Base-by-base conservation (phyloP, 2,888 invertebrate genomes). In the Trichacis sp. region DNA sequence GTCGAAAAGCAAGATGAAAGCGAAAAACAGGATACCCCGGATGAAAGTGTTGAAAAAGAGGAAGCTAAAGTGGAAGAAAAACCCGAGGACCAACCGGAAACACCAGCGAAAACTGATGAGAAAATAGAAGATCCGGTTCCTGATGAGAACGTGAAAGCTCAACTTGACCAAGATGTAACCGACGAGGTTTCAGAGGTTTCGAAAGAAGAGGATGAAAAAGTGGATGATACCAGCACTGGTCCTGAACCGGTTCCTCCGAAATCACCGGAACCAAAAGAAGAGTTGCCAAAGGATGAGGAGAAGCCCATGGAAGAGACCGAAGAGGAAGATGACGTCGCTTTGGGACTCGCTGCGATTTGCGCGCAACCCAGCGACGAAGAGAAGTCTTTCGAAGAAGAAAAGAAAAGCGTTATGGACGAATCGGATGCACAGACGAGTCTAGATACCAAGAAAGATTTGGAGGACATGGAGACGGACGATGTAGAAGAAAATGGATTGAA, bases 401-500 rank as follows among this genome's bases (percentile, higher is more conserved):
- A 30, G 17, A 49, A 46, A 24, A 12, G 12, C 1, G 46, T 8
- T 24, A 24, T 18, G 1, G 43, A 18, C 9, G 11, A 6, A 14
- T 17, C n/a, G 17, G 18, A n/a, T 42, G 1, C 12, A 12, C 42
- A 19, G 1, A 20, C 59, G 12, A 12, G n/a, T 12, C 3, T 9
- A 9, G 15, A 50, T 64, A 5, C 29, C 54, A 20, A 65, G 64
- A 42, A 64, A 29, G 70, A 69, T 8, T 19, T 19, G 3, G 64
- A 65, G 3, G 69, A 68, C 29, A 38, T 55, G 0, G 68, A 71
- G 18, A 58, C 63, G 2, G 70, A 73, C 9, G 51, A 14, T 17
- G 42, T 54, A 4, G 61, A 70, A n/a, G 58, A 70, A 17, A 42
- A 42, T 15, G 42, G 17, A 29, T 51, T 17, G 15, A 42, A 14